Evolutionary conservation across 2,113 vertebrate species (phyloP), one percentile per base, ranked within the genome.

Genomic region (Gila orcuttii): DNA sequence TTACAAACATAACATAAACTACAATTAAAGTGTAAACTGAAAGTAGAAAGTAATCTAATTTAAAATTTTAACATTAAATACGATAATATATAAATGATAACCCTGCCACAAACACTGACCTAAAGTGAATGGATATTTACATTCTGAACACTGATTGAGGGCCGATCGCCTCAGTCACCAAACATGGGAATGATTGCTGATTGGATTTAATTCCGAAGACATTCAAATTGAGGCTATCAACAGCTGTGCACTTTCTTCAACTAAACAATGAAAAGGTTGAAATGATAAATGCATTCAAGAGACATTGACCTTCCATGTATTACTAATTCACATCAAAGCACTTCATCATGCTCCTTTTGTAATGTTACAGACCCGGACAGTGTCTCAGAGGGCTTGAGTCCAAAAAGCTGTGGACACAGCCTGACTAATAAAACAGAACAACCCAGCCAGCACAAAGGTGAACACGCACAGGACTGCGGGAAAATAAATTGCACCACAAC

Each of bases 111-210:
- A 71, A 71, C 68, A 71, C 33, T 39, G 4, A 71, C 19, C 68
- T 12, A 39, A 21, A 39, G 2, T 39, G 33, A 39, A 71, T 21
- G 8, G 19, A 69, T 36, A 36, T 69, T 19, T 23, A 23, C 66
- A 21, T 36, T 36, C 31, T 21, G 66, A 69, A 21, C 15, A 69
- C 28, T 62, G 19, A 69, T 60, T 55, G 23, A 82, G 1, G 28
- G 64, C 42, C 17, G 39, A 64, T 75, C 19, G 28, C 19, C 68
- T 64, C 80, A 83, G 73, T 66, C 84, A 83, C 85, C 82, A 85
- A 85, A 89, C 82, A 87, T 85, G 88, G 83, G 62, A 85, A 83
- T 19, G 45, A 57, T 25, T 28, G 45, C 33, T 52, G 57, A 73
- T 82, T 62, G 8, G 71, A 76, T 62, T 50, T 23, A 82, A 79